A percentile compares a stretch with the other conserved stretches of the same genome.
These are phyloP conservation scores for Oncorhynchus nerka DNA, from an alignment of 2,113 vertebrate species.

Conservation along the genomic window DNA sequence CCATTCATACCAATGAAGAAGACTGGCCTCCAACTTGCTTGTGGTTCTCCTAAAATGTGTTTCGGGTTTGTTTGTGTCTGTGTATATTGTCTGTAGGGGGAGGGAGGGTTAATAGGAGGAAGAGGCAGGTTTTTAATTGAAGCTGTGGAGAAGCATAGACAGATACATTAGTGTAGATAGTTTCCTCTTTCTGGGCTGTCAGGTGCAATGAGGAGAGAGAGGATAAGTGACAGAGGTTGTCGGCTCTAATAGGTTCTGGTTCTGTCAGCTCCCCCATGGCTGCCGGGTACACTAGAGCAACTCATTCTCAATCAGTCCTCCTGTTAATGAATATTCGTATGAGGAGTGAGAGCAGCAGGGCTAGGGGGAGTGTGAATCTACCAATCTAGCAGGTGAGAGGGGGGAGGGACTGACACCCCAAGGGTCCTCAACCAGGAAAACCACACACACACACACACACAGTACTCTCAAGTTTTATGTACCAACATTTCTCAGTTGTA, in stretches of 20 bases:
- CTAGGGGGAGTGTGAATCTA: conserved; percentile 10
- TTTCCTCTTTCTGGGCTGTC: conserved; percentile 44
- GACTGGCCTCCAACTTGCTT: neutral
- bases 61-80: neutral
- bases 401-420: neutral
- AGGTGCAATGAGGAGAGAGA: conserved; percentile 28
- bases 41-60: neutral
- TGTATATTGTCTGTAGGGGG: neutral
- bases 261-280: conserved; percentile 30
- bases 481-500: too few relatives aligned
- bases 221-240: conserved; percentile 51
- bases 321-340: conserved; percentile 56
- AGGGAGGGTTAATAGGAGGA: neutral
- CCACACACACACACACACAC: neutral
- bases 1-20: neutral
- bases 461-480: neutral
- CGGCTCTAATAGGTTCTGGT: conserved; percentile 38
- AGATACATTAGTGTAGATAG: conserved; percentile 11
- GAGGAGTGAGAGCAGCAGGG: conserved; percentile 16
- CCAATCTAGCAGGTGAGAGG: conserved; percentile 37
- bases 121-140: conserved; percentile 40
- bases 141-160: conserved; percentile 7
- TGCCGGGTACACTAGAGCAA: conserved; percentile 35
- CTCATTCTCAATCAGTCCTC: conserved; percentile 52
- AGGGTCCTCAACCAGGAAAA: neutral